Evolutionary conservation across 2,113 vertebrate species (phyloP).

Genomic region (Chaetorhynchus papuensis): DNA sequence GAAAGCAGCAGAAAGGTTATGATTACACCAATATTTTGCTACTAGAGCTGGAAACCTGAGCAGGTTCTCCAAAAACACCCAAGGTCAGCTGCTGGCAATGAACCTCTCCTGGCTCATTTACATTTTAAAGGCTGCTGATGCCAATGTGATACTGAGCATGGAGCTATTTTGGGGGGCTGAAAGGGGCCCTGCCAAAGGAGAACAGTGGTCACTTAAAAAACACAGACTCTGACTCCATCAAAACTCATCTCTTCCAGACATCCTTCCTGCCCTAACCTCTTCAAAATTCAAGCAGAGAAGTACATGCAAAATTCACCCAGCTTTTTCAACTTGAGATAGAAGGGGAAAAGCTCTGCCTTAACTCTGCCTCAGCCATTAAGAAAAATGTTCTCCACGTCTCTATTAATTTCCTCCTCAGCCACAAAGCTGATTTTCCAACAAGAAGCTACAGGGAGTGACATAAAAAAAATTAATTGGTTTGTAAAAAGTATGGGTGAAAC

Average conservation of each 20-base stretch:
- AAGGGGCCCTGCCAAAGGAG: background rate
- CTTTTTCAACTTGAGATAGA: background rate
- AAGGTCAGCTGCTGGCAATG: background rate
- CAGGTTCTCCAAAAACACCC: background rate
- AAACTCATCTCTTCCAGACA: background rate
- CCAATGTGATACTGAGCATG: background rate
- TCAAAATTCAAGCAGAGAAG: background rate
- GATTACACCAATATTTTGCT: background rate
- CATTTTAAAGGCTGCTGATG: background rate
- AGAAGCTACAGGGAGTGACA: background rate
- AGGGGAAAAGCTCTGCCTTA: background rate
- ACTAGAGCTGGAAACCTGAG: background rate
- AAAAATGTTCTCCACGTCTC: background rate
- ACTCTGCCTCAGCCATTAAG: background rate
- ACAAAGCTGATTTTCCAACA: background rate
- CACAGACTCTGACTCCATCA: background rate
- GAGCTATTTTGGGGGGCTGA: background rate
- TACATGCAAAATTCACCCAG: background rate
- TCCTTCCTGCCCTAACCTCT: background rate
- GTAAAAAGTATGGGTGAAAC: background rate
- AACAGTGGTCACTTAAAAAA: background rate
- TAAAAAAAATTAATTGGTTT: background rate
- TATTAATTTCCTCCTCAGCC: background rate
- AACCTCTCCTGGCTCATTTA: background rate
- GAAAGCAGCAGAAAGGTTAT: background rate